These are phyloP conservation scores for Onychomys torridus DNA, from an alignment of 2,797 vertebrate species.

Conservation along the genomic window DNA sequence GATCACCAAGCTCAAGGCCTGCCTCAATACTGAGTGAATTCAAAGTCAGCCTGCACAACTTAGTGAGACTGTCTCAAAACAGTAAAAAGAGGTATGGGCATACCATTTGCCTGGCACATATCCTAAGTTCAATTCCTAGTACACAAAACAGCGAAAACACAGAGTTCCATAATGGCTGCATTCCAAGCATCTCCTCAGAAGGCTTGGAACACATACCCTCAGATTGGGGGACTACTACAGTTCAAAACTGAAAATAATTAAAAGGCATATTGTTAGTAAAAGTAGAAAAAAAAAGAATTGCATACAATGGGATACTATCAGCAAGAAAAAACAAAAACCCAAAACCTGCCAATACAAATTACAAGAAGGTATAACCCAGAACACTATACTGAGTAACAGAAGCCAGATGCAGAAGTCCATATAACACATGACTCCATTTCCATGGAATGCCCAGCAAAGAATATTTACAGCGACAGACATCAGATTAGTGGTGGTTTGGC, in stretches of 20 bases:
- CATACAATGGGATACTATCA: background rate
- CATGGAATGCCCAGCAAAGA: background rate
- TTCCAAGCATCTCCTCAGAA: background rate
- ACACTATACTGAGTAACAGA: background rate
- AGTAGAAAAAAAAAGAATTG: constrained; percentile 36
- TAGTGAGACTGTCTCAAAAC: background rate
- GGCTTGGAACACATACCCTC: background rate
- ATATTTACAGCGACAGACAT: constrained; percentile 21
- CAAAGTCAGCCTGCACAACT: background rate
- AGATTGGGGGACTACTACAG: background rate
- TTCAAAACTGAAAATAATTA: constrained; percentile 41
- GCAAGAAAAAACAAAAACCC: background rate
- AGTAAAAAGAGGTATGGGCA: background rate
- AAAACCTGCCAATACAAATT: background rate
- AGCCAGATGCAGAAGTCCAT: background rate
- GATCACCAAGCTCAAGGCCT: background rate
- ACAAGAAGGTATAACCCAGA: background rate
- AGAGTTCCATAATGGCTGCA: background rate
- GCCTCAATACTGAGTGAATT: background rate
- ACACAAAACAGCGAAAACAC: background rate
- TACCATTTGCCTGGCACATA: background rate
- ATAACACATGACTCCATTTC: background rate
- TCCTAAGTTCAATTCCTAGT: background rate
- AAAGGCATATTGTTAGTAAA: background rate
- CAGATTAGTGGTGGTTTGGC: background rate